These are phyloP conservation scores for Cacoxenus indagator DNA, from an alignment of 2,888 invertebrate species.

Conservation along the genomic window DNA sequence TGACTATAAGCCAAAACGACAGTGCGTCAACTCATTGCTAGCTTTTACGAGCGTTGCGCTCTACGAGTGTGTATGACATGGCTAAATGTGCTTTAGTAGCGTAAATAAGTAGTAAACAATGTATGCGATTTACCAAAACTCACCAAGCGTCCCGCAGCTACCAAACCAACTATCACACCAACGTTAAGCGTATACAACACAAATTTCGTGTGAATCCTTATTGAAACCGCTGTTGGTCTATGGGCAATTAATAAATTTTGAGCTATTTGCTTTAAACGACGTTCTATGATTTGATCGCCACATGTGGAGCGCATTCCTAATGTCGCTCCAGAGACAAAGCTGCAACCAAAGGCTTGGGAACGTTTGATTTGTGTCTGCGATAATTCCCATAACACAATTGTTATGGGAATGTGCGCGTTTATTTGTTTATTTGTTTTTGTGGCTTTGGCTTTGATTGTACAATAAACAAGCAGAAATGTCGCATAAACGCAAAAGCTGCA, in stretches of 20 bases:
- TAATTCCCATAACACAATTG: too few species aligned
- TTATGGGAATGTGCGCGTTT: background rate
- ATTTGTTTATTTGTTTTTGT: background rate
- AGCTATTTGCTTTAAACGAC: too few species aligned
- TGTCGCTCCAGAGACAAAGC: too few species aligned
- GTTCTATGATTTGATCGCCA: too few species aligned
- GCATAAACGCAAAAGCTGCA: constrained; percentile 26
- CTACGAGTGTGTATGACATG: constrained; percentile 58
- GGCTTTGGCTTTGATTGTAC: constrained; percentile 18
- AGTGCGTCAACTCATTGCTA: background rate
- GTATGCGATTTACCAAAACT: constrained; percentile 53
- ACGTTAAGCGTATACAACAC: background rate
- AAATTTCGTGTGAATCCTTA: too few species aligned
- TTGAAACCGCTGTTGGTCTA: too few species aligned
- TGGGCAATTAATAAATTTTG: too few species aligned
- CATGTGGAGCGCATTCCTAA: too few species aligned
- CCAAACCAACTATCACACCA: background rate
- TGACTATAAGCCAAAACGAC: background rate
- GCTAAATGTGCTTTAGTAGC: constrained; percentile 62
- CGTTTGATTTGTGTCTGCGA: too few species aligned
- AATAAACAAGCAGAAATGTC: constrained; percentile 57
- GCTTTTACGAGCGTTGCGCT: constrained; percentile 49
- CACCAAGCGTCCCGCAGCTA: background rate
- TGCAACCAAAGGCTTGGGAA: too few species aligned
- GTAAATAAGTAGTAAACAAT: constrained; percentile 65